Evolutionary conservation across 2,113 vertebrate species (phyloP), one percentile per base, ranked within the genome.

Genomic region (Aythya baeri): DNA sequence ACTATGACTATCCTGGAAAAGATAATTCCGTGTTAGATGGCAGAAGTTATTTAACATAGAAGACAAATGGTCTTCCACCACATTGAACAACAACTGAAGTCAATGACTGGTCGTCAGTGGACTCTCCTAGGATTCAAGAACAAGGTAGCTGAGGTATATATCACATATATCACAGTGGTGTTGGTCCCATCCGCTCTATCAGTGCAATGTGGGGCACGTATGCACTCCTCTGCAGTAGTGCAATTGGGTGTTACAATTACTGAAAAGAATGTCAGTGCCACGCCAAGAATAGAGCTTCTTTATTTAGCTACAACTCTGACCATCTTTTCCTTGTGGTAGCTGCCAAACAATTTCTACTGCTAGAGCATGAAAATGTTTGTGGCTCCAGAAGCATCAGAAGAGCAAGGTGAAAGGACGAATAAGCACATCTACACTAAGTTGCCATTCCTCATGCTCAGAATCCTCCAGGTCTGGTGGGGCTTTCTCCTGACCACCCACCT

Each of bases 201-300:
- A 57, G 17, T 31, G 3, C 5, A 55, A 65, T 7, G 7, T 43
- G 32, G 12, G 12, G 4, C 1, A 1, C 74, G 12, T 14, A 11
- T 2, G 2, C 11, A 31, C 6, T 32, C 5, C 22, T 66, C 36
- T 58, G 32, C 9, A 62, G 8, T 17, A 13, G 6, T 44, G 43
- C 41, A 67, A 58, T 6, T 70, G 16, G 2, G 5, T 61, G 79
- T 49, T 27, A 59, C 44, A 21, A 41, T 7, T 50, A 9, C 3
- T 13, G 38, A 79, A 14, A 52, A 77, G 23, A 54, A 77, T 11
- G 6, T 20, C 27, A 50, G 1, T 46, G 34, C 9, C 31, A 27
- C 79, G 23, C 72, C 25, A 88, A 76, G 9, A 92, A 18, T 10
- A 43, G 3, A 66, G 1, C 3, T 54, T 86, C 26, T 67, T 80